phyloP scores from a whole-genome alignment of 2,113 vertebrate species.

The Hippopotamus amphibius region DNA sequence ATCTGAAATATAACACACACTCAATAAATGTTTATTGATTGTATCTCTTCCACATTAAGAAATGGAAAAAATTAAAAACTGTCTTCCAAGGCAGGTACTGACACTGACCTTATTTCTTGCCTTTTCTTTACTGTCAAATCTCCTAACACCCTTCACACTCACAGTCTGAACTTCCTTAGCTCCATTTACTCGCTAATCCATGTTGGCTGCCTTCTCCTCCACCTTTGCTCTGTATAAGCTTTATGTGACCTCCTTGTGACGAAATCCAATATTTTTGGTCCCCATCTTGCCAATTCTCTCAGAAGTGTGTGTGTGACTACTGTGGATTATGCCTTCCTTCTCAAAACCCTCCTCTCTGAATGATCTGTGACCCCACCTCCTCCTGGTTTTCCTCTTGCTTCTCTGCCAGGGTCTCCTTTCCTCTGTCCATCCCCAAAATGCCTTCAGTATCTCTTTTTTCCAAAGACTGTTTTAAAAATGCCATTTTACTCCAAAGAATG shows the following conservation, averaged over 20 bases:
- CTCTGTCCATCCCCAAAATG: not conserved
- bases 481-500: conserved; percentile 3
- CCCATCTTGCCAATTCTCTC: not conserved
- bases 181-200: not conserved
- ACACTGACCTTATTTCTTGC: not conserved
- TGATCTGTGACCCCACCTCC: not conserved
- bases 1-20: not conserved
- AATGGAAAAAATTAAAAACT: not conserved
- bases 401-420: not conserved
- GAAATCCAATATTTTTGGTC: not conserved
- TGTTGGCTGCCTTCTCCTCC: not conserved
- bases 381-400: not conserved
- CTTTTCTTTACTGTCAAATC: not conserved
- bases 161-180: not conserved
- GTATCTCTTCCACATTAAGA: not conserved
- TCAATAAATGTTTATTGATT: conserved; percentile 16
- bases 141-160: not conserved
- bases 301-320: not conserved
- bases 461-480: not conserved
- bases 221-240: not conserved
- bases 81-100: not conserved
- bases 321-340: not conserved
- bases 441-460: not conserved
- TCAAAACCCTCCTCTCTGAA: not conserved
- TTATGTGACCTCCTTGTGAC: not conserved